Conservation (phyloP, 2,888 invertebrate species). For the Chloroclystis v-ata region DNA sequence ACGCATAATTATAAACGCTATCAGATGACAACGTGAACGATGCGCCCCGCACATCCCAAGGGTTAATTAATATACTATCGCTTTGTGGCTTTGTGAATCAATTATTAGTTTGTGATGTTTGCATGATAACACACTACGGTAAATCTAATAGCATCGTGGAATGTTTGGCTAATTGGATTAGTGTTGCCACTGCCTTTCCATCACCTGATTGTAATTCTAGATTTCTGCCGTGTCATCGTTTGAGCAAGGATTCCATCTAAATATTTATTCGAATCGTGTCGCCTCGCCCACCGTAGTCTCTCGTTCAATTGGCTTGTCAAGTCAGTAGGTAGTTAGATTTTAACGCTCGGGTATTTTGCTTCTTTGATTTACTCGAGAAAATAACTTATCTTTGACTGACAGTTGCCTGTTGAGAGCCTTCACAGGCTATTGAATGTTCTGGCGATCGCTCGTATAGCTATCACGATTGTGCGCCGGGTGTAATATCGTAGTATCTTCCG, state of each 20-base stretch:
- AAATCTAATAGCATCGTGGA: constrained; percentile 16
- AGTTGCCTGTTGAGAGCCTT: constrained; percentile 1
- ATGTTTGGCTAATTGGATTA: constrained; percentile 8
- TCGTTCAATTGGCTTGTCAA: constrained; percentile 1
- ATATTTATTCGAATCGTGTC: constrained; percentile 3
- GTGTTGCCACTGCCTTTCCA: neutral
- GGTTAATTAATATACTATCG: constrained; percentile 38
- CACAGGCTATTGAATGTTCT: constrained; percentile 11
- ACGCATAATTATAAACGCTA: constrained; percentile 49
- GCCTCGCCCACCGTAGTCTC: constrained; percentile 3
- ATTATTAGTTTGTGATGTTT: constrained; percentile 35
- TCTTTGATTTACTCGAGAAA: neutral
- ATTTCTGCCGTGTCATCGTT: constrained; percentile 5
- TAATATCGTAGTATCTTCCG: constrained; percentile 21
- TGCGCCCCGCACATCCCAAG: constrained; percentile 36
- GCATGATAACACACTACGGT: constrained; percentile 19
- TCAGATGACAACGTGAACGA: constrained; percentile 41
- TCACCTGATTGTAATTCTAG: constrained; percentile 3
- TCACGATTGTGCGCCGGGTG: constrained; percentile 16
- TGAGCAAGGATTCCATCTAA: neutral
- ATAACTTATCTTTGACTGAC: constrained; percentile 1
- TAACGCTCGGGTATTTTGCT: constrained; percentile 4
- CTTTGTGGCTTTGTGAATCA: constrained; percentile 36
- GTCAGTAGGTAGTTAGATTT: neutral
- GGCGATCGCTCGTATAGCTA: constrained; percentile 13